Evolutionary conservation across 2,113 vertebrate species (phyloP).

Genomic region (Antechinus flavipes): DNA sequence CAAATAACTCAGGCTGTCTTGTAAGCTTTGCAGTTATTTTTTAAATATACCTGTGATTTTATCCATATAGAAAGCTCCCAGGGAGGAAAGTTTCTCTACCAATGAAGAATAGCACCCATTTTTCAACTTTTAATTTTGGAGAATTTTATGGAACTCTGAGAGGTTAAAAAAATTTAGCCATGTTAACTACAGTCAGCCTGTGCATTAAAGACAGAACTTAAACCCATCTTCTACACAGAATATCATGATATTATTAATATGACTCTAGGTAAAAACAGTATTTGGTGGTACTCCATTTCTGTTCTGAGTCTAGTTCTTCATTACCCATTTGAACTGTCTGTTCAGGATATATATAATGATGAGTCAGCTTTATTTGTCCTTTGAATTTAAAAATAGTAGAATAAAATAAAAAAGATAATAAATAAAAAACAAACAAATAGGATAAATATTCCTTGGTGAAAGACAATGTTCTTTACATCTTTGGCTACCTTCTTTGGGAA

Average conservation of each 20-base stretch:
- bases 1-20: background rate
- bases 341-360: no score
- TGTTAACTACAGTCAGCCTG: background rate
- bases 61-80: background rate
- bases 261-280: background rate
- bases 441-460: no score
- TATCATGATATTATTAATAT: background rate
- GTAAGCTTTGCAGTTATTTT: background rate
- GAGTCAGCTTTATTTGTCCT: no score
- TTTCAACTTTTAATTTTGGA: background rate
- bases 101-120: background rate
- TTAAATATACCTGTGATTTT: background rate
- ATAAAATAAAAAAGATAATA: no score
- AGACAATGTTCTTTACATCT: no score
- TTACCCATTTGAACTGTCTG: no score
- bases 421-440: no score
- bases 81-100: background rate
- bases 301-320: background rate
- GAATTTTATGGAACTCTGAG: background rate
- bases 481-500: no score
- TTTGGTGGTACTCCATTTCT: background rate
- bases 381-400: no score
- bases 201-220: background rate
- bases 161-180: background rate
- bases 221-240: background rate